Evolutionary conservation across 2,113 vertebrate genomes (phyloP).

Genomic region (Peromyscus maniculatus): DNA sequence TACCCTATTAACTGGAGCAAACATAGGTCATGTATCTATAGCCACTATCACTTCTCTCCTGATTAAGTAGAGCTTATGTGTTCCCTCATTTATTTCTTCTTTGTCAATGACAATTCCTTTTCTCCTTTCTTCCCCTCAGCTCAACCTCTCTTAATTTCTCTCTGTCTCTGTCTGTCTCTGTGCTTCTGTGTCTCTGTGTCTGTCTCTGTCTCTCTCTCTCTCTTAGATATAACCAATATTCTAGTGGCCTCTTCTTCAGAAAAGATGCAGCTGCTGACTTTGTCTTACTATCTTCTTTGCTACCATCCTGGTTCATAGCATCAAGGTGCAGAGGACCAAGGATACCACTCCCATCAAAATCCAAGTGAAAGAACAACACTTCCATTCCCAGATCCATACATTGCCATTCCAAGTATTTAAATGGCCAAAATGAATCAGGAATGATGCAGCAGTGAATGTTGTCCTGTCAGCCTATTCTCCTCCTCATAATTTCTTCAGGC

Average conservation of each 20-base stretch:
- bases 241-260: neutral
- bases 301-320: too few species aligned
- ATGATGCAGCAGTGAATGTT: fast-evolving
- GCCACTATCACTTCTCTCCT: too few species aligned
- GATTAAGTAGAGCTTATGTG: fast-evolving
- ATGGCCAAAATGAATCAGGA: neutral
- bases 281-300: neutral
- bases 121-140: neutral
- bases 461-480: fast-evolving
- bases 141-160: neutral
- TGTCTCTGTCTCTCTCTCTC: neutral
- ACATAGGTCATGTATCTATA: neutral
- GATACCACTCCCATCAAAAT: neutral
- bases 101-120: neutral
- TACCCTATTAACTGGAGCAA: neutral
- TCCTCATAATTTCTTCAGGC: neutral
- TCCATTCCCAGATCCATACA: neutral
- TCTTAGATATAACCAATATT: too few species aligned
- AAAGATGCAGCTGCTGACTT: neutral
- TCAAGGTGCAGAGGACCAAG: too few species aligned
- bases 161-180: neutral
- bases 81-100: neutral
- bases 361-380: neutral
- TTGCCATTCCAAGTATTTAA: neutral
- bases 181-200: neutral